Evolutionary conservation across 1,140 invertebrate species (phyloP), one percentile per base, ranked within the genome.

Genomic region (Dendrolimus kikuchii): DNA sequence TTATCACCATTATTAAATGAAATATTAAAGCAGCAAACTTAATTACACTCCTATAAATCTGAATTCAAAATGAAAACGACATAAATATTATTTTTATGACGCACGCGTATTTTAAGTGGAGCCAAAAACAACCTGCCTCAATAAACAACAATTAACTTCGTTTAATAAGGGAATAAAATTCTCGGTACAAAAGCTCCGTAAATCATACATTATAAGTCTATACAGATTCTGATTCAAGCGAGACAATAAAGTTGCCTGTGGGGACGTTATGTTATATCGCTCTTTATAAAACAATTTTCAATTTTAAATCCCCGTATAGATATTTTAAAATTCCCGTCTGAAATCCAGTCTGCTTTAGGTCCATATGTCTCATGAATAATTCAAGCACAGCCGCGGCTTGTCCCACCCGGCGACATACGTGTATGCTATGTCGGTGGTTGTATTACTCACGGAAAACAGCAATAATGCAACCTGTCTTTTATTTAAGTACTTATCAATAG

Each of bases 291-390:
- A 68, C 64, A 69, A 71, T 79, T 77, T 83, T 76, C 73, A 78
- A 80, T 81, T 80, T 73, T 71, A 75, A 77, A 79, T 59, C 71
- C 66, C 57, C 63, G 57, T 74, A 80, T 81, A 74, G 77, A 77
- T 79, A 81, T 75, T 84, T 81, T 81, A 79, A 84, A 84, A 81
- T 84, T 81, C 78, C 65, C 72, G 65, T 75, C 75, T 79, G 77
- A 81, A 81, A 84, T 81, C 81, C 78, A 80, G 78, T 80, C 77
- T 81, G 74, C 78, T 76, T 81, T 80, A 77, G 81, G 73, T 81
- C 81, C 81, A 81, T 81, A 81, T 84, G 78, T 77, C 75, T 79
- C 66, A 84, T 84, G 81, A 84, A 84, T 84, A 65, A 84, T 84
- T 84, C 81, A 84, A 56, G 48, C 47, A 56, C 53, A 64, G 71